Base-by-base conservation (phyloP, 2,888 invertebrate species). In the Spilarctia lutea region DNA sequence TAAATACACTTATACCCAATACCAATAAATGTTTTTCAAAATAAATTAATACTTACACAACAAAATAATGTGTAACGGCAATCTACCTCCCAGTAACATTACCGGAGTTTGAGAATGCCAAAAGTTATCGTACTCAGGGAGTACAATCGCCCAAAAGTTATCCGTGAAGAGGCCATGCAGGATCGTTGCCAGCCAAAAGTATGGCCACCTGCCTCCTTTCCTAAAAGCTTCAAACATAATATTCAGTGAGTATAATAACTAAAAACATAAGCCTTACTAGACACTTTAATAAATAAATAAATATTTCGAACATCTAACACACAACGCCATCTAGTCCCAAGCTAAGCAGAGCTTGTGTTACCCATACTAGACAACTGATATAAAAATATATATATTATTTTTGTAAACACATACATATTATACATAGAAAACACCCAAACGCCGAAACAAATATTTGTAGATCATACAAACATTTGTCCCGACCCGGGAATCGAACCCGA, bases 21-120 rank as follows among this genome's bases (percentile, higher is more conserved):
- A 48, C 3, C 20, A 6, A 20, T 48, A 48, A 52, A 2, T 10
- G 10, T 24, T 24, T 24, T 24, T 48, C 18, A 18, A 63, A 42
- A 52, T n/a, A 35, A 63, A 30, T 33, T 35, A 45, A 48, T 81
- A 96, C 97, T 96, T 96, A 98, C 98, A 98, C 45, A 98, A 87
- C 11, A 97, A 88, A 39, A 97, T 92, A 71, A 98, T 97, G 86
- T 98, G 97, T 0, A 98, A 90, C 0, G 98, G 98, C 72, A 98
- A 91, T 67, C 98, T 95, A 52, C 96, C 94, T 11, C 98, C 98
- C 33, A 98, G 91, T 76, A 98, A 96, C 79, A 98, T 97, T 42
- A 98, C 90, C 0, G 97, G 97, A 2, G 97, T 96, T 92, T 97
- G 98, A 0, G 98, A 97, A 88, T 98, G 98, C 98, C 98, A 98